Conservation (phyloP, 1,140 invertebrate genomes). For the Drosophila kanapiae region DNA sequence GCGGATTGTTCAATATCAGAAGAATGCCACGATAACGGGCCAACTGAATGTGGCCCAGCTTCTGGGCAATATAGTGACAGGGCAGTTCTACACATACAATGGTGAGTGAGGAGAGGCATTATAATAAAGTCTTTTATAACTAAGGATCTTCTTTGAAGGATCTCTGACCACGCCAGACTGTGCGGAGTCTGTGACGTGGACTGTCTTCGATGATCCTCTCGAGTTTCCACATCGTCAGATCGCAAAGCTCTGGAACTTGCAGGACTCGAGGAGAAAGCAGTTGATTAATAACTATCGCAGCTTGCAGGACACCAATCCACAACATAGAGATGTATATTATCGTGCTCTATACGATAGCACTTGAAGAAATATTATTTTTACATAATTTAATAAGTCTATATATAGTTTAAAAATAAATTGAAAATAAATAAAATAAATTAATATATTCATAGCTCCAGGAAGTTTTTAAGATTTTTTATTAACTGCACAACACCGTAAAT, state of each 20-base stretch:
- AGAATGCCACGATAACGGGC: conserved; percentile 39
- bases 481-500: not conserved
- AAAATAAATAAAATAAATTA: no score
- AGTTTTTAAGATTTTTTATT: not conserved
- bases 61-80: conserved; percentile 53
- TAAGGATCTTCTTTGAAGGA: conserved; percentile 86
- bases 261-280: conserved; percentile 36
- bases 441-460: no score
- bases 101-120: conserved; percentile 25
- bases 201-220: conserved; percentile 60
- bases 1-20: conserved; percentile 35
- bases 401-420: not conserved
- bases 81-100: conserved; percentile 63
- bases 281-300: conserved; percentile 66
- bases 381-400: not conserved
- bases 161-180: conserved; percentile 90
- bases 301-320: conserved; percentile 84
- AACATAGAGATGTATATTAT: conserved; percentile 87
- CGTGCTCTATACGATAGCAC: conserved; percentile 45
- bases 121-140: no score
- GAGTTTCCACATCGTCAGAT: conserved; percentile 49
- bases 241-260: conserved; percentile 53
- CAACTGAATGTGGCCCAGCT: conserved; percentile 40
- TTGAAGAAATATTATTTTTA: not conserved
- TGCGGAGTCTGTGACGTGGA: conserved; percentile 74